Evolutionary conservation across 2,113 vertebrate species (phyloP), one percentile per base, ranked within the genome.

Genomic region (Scatophagus argus): DNA sequence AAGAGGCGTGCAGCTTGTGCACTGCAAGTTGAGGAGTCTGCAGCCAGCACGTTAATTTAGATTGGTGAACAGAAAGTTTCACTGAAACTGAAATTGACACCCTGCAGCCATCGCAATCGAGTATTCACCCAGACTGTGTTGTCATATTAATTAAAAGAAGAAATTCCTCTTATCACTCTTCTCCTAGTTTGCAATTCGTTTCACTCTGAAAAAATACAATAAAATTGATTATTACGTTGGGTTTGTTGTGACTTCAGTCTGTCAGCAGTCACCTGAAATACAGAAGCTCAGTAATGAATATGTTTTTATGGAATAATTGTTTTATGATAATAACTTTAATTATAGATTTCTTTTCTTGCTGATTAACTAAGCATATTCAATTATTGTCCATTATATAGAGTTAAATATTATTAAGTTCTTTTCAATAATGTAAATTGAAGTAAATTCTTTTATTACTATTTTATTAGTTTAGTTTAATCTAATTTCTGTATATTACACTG

Each of bases 321-420:
- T n/a, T n/a, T n/a, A n/a, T n/a, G n/a, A 36, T 66, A 25, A 46
- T 58, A 88, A 72, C 73, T 81, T 84, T 68, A 19, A 74, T 75
- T 81, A n/a, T n/a, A 23, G 13, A 75, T 81, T 85, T 51, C 0
- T 84, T 79, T 87, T 90, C 46, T 47, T 71, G 58, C 29, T 70
- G 34, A 83, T 79, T 68, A 54, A 74, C 68, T 71, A 49, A 76
- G 34, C 55, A 54, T 70, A 29, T 72, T 27, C 44, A 36, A 38
- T 62, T 59, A 76, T 82, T 54, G 68, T 52, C 68, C 29, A 49
- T 77, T 32, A 56, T 29, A 60, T 51, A 13, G 27, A 49, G 32
- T 39, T 46, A 10, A 47, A 7, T 56, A 79, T 38, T 52, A 60
- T 25, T 34, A 29, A 6, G 9, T 32, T 13, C 5, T 61, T 60